These are phyloP conservation scores for Amphipoea lucens DNA, from an alignment of 2,888 invertebrate species.

Conservation along the genomic window DNA sequence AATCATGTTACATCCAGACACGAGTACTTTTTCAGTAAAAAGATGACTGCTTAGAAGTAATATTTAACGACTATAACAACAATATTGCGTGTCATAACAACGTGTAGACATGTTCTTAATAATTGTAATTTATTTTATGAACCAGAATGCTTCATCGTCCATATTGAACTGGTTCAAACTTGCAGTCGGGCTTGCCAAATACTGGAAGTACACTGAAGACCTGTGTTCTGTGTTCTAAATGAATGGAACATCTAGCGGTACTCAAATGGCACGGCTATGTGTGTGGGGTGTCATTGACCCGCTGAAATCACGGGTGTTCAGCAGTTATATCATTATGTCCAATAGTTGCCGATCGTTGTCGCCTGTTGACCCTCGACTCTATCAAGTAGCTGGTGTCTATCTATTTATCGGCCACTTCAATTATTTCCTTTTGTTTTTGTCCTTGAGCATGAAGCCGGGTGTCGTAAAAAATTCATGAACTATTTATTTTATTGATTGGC, in stretches of 20 bases:
- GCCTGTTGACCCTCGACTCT: slow-evolving; percentile 84
- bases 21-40: slow-evolving; percentile 17
- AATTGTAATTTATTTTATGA: slow-evolving; percentile 51
- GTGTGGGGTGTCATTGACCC: slow-evolving; percentile 82
- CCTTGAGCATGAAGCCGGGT: slow-evolving; percentile 70
- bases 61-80: slow-evolving; percentile 8
- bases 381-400: slow-evolving; percentile 82
- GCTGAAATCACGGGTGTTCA: slow-evolving; percentile 85
- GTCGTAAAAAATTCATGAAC: slow-evolving; percentile 72
- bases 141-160: slow-evolving; percentile 19
- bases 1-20: not conserved
- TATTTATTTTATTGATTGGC: slow-evolving; percentile 69
- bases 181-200: slow-evolving; percentile 40
- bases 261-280: slow-evolving; percentile 63
- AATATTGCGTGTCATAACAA: slow-evolving; percentile 17
- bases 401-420: slow-evolving; percentile 83
- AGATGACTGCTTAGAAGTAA: not conserved
- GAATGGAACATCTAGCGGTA: slow-evolving; percentile 51
- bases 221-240: slow-evolving; percentile 45
- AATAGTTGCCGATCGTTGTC: slow-evolving; percentile 79
- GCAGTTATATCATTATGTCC: slow-evolving; percentile 83
- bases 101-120: slow-evolving; percentile 35
- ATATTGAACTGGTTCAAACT: slow-evolving; percentile 44
- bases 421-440: slow-evolving; percentile 79
- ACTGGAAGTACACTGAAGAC: slow-evolving; percentile 43